Base-by-base conservation (phyloP, 2,797 vertebrate genomes). In the Sitta carolinensis region DNA sequence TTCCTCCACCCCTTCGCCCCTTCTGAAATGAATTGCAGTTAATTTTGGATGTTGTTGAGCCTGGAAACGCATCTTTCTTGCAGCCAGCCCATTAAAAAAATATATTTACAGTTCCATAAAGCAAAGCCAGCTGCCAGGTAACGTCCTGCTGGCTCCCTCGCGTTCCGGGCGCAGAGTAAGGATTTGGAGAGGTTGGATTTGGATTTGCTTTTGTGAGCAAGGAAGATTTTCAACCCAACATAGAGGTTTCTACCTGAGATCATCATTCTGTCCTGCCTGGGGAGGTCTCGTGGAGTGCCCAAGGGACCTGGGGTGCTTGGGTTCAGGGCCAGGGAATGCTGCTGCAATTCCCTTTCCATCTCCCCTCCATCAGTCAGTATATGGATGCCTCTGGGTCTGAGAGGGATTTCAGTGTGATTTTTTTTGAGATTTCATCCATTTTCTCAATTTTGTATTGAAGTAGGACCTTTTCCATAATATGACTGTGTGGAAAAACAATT, bases 51-150 rank as follows among this genome's bases (percentile, higher is more conserved):
- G 94, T 83, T 95, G 70, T 20, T 10, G 64, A 83, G 93, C 76
- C 84, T 97, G 78, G 45, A 90, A 95, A 91, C 89, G 45, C 87
- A 84, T 87, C 82, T 95, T 93, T 94, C 94, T 43, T 80, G 84
- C 69, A 11, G 26, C 96, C 85, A 95, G 73, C 87, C 94, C 95
- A 87, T 97, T 97, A 96, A 97, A 95, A 94, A 40, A 86, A 96
- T 92, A 78, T 94, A 95, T 95, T 97, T 97, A 97, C 92, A 88
- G 90, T 87, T 96, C 30, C 57, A 54, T 97, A 96, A 95, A 97
- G 87, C 88, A 94, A 83, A 97, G 86, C 67, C 95, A 96, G 96
- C 93, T 97, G 96, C 93, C 96, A 95, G 87, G 90, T 95, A 96
- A 90, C 15, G 20, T 86, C 59, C 76, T 62, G 79, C 89, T 90